These are phyloP conservation scores for Oncopodura yosiiana DNA, from an alignment of 1,140 invertebrate species.

Conservation along the genomic window DNA sequence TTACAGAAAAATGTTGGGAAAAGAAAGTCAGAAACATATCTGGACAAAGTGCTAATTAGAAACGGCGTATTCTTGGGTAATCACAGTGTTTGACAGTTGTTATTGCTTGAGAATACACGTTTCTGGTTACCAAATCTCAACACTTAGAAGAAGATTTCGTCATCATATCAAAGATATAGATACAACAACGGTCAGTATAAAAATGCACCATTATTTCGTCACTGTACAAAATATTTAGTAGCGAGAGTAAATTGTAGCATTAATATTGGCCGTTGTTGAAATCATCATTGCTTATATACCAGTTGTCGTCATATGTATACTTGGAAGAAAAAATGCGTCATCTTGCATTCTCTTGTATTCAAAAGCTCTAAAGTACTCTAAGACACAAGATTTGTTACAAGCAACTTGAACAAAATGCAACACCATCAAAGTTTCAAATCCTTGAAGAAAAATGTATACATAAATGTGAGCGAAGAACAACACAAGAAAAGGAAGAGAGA, in stretches of 20 bases:
- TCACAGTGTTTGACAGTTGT: conserved; percentile 73
- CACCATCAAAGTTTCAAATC: not conserved
- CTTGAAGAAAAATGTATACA: not conserved
- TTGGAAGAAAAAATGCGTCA: too few species aligned
- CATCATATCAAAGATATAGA: not conserved
- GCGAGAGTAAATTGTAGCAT: too few species aligned
- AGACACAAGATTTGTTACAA: too few species aligned
- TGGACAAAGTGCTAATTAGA: conserved; percentile 27
- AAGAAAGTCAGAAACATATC: not conserved
- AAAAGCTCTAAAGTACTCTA: too few species aligned
- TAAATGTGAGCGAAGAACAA: not conserved
- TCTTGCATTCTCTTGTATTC: too few species aligned
- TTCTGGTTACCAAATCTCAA: conserved; percentile 46
- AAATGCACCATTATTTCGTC: not conserved
- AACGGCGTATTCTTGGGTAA: conserved; percentile 82
- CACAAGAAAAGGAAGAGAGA: not conserved
- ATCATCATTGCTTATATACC: too few species aligned
- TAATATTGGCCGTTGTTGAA: too few species aligned
- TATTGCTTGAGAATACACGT: conserved; percentile 99
- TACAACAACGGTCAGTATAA: not conserved
- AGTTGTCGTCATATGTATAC: too few species aligned
- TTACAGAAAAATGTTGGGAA: too few species aligned
- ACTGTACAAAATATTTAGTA: not conserved
- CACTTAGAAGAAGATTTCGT: not conserved
- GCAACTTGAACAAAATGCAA: too few species aligned